phyloP scores from a whole-genome alignment of 1,140 invertebrate species.

The Polypedilum vanderplanki region DNA sequence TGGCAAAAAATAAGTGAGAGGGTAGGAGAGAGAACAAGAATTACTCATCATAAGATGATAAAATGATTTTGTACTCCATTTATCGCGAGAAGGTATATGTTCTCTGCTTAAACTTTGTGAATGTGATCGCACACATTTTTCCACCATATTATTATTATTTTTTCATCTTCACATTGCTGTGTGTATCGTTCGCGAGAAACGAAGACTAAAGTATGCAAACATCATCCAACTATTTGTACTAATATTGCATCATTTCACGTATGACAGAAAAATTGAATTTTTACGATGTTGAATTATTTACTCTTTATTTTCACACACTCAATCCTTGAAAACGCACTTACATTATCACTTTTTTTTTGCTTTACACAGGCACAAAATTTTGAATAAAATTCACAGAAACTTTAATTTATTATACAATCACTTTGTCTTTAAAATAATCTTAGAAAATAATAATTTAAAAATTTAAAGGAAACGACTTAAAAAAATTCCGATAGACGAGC shows the following conservation, averaged over 20 bases:
- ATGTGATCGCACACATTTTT: not conserved
- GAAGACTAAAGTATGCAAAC: constrained; percentile 6
- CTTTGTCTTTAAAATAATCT: too few species aligned
- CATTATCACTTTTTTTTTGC: not conserved
- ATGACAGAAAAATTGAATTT: constrained; percentile 2
- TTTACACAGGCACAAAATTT: too few species aligned
- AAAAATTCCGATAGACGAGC: not conserved
- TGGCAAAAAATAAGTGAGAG: not conserved
- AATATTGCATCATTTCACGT: not conserved
- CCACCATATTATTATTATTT: not conserved
- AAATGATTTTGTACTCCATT: constrained; percentile 19
- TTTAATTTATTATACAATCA: not conserved
- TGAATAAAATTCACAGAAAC: not conserved
- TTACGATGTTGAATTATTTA: not conserved
- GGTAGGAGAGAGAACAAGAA: not conserved
- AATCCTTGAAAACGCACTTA: not conserved
- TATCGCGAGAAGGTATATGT: not conserved
- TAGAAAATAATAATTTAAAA: too few species aligned
- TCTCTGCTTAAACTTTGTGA: not conserved
- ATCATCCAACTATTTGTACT: constrained; percentile 9
- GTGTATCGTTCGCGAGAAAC: not conserved
- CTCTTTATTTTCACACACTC: not conserved
- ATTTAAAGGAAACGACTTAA: not conserved
- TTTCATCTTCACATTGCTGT: constrained; percentile 4
- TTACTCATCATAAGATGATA: constrained; percentile 10